Percentiles rank a stretch among this genome's conserved stretches.
Conservation (phyloP, 2,113 vertebrate species). For the Addax nasomaculatus region DNA sequence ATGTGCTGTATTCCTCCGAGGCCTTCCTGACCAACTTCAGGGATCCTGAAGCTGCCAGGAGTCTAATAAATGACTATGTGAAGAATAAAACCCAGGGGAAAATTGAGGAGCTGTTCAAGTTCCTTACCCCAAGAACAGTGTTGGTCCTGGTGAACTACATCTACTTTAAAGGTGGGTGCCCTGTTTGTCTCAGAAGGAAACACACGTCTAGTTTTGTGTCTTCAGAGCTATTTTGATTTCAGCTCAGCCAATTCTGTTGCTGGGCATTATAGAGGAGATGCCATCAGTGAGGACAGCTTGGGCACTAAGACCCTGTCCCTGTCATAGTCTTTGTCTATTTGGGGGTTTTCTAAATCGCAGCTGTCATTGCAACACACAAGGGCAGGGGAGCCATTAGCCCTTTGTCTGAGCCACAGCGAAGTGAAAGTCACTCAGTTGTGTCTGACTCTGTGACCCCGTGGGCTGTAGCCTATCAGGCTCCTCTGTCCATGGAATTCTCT, state of each 20-base stretch:
- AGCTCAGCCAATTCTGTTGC: neutral
- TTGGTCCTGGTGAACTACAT: slow-evolving; percentile 86
- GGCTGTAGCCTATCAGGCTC: neutral
- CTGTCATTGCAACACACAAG: neutral
- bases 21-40: slow-evolving; percentile 73
- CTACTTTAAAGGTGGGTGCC: slow-evolving; percentile 81
- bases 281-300: accelerated
- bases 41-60: slow-evolving; percentile 53
- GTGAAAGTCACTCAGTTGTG: neutral
- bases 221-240: neutral
- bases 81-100: slow-evolving; percentile 77
- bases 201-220: accelerated
- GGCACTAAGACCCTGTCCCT: accelerated
- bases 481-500: neutral
- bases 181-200: accelerated
- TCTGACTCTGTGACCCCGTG: neutral
- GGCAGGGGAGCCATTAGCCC: accelerated
- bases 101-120: slow-evolving; percentile 78
- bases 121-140: slow-evolving; percentile 19
- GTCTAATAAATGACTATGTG: slow-evolving; percentile 81
- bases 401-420: neutral
- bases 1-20: slow-evolving; percentile 64
- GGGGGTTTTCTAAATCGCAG: neutral
- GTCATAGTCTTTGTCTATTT: accelerated
- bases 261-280: neutral